phyloP scores from a whole-genome alignment of 2,797 vertebrate species.

The Acanthurus tractus region DNA sequence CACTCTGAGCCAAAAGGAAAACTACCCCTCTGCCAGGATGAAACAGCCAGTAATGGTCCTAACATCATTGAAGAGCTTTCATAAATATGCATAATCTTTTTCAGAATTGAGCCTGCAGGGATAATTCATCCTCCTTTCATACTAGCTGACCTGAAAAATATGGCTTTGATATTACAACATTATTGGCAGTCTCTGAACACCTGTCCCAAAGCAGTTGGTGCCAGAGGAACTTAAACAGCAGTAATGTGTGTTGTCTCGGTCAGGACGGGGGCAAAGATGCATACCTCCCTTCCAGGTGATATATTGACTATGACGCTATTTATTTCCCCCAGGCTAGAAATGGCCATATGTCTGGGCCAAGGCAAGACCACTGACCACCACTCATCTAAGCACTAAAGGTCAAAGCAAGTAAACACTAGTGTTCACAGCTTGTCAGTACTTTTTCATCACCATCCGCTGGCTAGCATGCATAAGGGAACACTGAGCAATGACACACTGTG shows the following conservation, averaged over 20 bases:
- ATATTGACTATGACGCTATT: constrained; percentile 64
- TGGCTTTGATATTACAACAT: constrained; percentile 75
- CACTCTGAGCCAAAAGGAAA: constrained; percentile 73
- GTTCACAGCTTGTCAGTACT: constrained; percentile 54
- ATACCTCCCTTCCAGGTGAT: constrained; percentile 55
- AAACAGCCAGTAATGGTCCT: constrained; percentile 76
- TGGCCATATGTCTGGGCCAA: constrained; percentile 42
- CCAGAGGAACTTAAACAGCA: constrained; percentile 61
- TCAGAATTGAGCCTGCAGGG: constrained; percentile 69
- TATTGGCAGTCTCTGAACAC: constrained; percentile 72
- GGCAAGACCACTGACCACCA: constrained; percentile 39
- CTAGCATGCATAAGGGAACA: constrained; percentile 20
- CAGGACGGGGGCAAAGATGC: constrained; percentile 49
- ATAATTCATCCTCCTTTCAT: constrained; percentile 78
- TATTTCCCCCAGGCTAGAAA: constrained; percentile 43
- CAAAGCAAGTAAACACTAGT: constrained; percentile 35
- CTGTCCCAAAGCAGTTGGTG: constrained; percentile 55
- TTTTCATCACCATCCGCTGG: neutral
- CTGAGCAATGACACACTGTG: constrained; percentile 20
- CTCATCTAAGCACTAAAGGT: constrained; percentile 65
- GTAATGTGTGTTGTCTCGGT: constrained; percentile 46
- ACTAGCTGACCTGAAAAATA: constrained; percentile 76
- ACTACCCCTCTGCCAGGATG: constrained; percentile 70
- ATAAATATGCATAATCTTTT: constrained; percentile 81
- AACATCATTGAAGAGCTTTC: constrained; percentile 78